Evolutionary conservation across 2,888 invertebrate genomes (phyloP).

Genomic region (Protonemura montana): DNA sequence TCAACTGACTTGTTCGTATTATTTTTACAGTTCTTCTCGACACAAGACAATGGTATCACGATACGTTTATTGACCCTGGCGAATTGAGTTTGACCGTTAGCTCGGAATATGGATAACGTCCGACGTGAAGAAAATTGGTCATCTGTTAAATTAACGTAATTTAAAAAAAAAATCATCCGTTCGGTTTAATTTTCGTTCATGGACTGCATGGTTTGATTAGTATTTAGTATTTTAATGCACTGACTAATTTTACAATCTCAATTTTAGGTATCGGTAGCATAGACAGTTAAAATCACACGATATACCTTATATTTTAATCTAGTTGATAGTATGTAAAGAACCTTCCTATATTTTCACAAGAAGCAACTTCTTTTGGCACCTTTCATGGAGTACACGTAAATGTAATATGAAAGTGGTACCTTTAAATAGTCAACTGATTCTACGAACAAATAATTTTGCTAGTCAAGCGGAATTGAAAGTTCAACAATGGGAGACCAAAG

Average conservation of each 20-base stretch:
- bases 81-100: conserved; percentile 88
- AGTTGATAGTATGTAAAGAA: background rate
- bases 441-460: background rate
- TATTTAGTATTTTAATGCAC: background rate
- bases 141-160: background rate
- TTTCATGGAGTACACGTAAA: no score
- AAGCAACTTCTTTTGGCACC: no score
- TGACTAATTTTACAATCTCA: background rate
- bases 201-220: background rate
- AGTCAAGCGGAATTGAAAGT: conserved; percentile 1
- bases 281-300: background rate
- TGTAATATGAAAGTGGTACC: no score
- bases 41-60: conserved; percentile 91
- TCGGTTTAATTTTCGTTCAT: background rate
- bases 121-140: background rate
- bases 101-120: conserved; percentile 83
- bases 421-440: background rate
- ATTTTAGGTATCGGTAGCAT: background rate
- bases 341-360: background rate
- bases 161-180: background rate
- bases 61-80: conserved; percentile 80
- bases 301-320: no score
- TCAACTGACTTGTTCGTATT: no score
- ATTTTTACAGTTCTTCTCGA: conserved; percentile 77
- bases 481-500: background rate